phyloP scores from a whole-genome alignment of 2,113 vertebrate genomes.

The Stegostoma tigrinum region DNA sequence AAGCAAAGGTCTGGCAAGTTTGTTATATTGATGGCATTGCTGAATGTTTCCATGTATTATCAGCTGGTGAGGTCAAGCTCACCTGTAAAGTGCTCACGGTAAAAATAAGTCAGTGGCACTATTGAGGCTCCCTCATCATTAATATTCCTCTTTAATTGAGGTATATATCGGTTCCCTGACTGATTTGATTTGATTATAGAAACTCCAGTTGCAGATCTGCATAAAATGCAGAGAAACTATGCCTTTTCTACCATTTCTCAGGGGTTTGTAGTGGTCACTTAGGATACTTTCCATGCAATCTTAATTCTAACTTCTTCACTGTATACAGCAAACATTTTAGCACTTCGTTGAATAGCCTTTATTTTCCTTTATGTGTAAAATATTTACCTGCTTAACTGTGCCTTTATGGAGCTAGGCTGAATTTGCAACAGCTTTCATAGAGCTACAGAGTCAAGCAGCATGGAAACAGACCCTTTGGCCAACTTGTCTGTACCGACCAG shows the following conservation, averaged over 20 bases:
- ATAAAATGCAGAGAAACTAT: neutral
- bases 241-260: neutral
- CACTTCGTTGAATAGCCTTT: neutral
- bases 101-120: no score
- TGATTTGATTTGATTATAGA: neutral
- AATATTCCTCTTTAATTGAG: no score
- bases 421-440: neutral
- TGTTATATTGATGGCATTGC: neutral
- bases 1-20: neutral
- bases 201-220: neutral
- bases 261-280: neutral
- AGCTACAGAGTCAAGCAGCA: no score
- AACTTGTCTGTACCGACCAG: no score
- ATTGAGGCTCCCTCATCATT: no score
- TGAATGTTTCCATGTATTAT: neutral
- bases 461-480: no score
- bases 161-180: no score
- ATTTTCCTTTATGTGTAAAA: neutral
- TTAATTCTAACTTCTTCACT: neutral
- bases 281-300: neutral
- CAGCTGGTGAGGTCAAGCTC: neutral
- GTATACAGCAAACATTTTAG: neutral
- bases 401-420: neutral
- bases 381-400: neutral
- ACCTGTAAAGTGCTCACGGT: no score